phyloP scores from a whole-genome alignment of 2,113 vertebrate species.

The Axis porcinus region DNA sequence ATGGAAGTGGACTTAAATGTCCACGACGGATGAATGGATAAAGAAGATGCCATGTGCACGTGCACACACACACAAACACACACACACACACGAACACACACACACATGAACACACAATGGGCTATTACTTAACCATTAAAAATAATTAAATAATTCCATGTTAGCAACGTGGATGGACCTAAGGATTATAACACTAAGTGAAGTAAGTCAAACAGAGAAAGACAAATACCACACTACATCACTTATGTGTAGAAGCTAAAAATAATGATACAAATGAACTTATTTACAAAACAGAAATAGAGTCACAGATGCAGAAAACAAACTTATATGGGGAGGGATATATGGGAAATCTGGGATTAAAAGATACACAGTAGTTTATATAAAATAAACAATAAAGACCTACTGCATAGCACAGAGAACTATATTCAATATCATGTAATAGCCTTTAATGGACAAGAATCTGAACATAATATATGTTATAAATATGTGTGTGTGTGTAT shows the following conservation, averaged over 20 bases:
- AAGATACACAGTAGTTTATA: neutral
- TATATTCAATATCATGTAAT: neutral
- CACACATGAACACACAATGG: neutral
- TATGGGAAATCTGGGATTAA: neutral
- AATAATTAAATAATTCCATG: neutral
- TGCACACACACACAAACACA: neutral
- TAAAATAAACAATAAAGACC: neutral
- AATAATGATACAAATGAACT: neutral
- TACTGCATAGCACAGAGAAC: neutral
- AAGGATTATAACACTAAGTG: neutral
- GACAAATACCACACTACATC: neutral
- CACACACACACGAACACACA: neutral
- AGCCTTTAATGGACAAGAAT: neutral
- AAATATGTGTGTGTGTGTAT: neutral
- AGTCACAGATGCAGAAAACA: neutral
- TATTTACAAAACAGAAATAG: neutral
- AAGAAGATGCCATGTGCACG: fast-evolving
- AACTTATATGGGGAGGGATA: neutral
- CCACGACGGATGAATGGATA: neutral
- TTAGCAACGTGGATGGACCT: neutral
- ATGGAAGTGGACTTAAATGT: neutral
- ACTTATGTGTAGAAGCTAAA: neutral
- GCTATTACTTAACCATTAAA: neutral
- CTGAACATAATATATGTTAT: neutral
- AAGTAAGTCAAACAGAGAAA: neutral